These are phyloP conservation scores for Julus scandinavius DNA, from an alignment of 2,888 invertebrate genomes.

Conservation along the genomic window DNA sequence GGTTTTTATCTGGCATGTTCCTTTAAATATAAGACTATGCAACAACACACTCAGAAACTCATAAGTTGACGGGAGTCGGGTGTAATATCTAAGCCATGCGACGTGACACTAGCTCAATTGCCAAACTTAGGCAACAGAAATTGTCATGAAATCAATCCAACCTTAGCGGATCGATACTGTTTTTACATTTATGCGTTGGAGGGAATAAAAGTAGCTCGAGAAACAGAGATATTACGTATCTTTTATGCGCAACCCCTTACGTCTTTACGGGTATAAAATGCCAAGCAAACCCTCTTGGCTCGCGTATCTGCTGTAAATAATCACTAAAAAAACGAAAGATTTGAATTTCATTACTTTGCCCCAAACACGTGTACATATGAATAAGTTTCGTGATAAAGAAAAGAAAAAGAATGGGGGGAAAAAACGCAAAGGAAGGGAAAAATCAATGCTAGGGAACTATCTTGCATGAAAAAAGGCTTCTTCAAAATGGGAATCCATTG, in stretches of 20 bases:
- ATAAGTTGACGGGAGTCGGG: neutral
- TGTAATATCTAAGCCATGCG: neutral
- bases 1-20: neutral
- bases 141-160: constrained; percentile 30
- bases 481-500: neutral
- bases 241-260: neutral
- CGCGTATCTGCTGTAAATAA: constrained; percentile 33
- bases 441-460: neutral
- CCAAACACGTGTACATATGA: neutral
- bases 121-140: neutral
- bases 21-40: neutral
- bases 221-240: constrained; percentile 4
- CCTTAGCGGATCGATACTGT: constrained; percentile 6
- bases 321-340: constrained; percentile 36
- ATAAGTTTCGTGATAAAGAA: neutral
- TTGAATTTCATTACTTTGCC: constrained; percentile 33
- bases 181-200: constrained; percentile 9
- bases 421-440: neutral
- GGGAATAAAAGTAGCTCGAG: constrained; percentile 20
- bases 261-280: constrained; percentile 12
- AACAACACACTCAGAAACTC: neutral
- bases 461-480: neutral
- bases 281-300: constrained; percentile 5
- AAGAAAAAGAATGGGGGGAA: neutral
- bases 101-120: neutral